These are phyloP conservation scores for Agrotis puta DNA, from an alignment of 2,888 invertebrate genomes.

Conservation along the genomic window DNA sequence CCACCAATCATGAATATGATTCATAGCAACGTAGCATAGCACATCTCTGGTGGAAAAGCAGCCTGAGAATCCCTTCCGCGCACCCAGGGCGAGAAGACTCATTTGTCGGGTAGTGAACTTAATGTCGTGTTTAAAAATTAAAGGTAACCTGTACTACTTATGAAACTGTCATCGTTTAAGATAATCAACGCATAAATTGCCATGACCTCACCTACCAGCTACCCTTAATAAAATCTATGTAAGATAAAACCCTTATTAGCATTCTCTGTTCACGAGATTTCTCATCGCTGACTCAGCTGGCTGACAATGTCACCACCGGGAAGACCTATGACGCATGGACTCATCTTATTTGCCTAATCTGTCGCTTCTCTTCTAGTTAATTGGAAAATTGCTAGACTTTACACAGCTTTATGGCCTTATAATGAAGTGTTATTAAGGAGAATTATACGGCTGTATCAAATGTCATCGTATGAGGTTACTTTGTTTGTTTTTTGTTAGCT, in stretches of 20 bases:
- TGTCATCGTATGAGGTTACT: slow-evolving; percentile 32
- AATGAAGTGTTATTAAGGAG: slow-evolving; percentile 53
- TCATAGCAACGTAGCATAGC: too few relatives aligned
- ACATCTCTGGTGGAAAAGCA: too few relatives aligned
- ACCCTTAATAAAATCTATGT: slow-evolving; percentile 42
- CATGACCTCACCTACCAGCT: slow-evolving; percentile 39
- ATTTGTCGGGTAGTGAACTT: too few relatives aligned
- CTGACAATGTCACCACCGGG: slow-evolving; percentile 57
- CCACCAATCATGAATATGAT: too few relatives aligned
- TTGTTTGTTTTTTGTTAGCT: neutral
- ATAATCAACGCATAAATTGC: slow-evolving; percentile 30
- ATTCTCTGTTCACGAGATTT: slow-evolving; percentile 55
- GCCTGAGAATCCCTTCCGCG: too few relatives aligned
- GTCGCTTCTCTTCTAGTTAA: slow-evolving; percentile 40
- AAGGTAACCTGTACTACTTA: neutral
- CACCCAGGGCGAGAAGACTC: too few relatives aligned
- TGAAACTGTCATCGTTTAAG: slow-evolving; percentile 7
- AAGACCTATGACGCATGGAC: slow-evolving; percentile 52
- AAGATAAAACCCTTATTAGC: slow-evolving; percentile 56
- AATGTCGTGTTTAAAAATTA: neutral
- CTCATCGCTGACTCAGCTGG: slow-evolving; percentile 59
- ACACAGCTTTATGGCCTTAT: slow-evolving; percentile 53
- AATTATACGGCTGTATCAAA: slow-evolving; percentile 40
- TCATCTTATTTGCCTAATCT: slow-evolving; percentile 48
- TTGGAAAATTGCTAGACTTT: slow-evolving; percentile 60